Base-by-base conservation (phyloP, 2,797 vertebrate genomes). In the Remorina albescens region DNA sequence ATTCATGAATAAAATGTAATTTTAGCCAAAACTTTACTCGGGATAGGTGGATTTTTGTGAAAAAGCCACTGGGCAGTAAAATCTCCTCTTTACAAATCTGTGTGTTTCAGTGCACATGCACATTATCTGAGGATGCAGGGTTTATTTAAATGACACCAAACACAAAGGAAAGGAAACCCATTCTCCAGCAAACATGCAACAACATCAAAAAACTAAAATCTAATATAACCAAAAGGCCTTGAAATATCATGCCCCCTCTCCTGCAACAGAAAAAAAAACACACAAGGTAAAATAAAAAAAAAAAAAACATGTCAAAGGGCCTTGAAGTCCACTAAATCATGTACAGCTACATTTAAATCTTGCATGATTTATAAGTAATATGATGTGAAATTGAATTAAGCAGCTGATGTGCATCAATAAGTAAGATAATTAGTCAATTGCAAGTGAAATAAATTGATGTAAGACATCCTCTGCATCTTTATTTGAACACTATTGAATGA, bases 371-470 rank as follows among this genome's bases (percentile, higher is more conserved):
- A 76, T 80, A 54, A 77, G 30, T 16, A 50, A 61, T 62, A 54
- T 46, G 12, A 72, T 18, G 30, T 71, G 36, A 75, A 70, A 82
- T 74, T 34, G n/a, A 84, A 84, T 86, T 8, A 81, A 83, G 55
- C 44, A 77, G 68, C 15, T 74, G 58, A 81, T 77, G 69, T 64
- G 71, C 82, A 72, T 85, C 54, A 63, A 5, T 70, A 44, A 83
- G 15, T 75, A 9, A 62, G 26, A 80, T 71, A 19, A 63, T 76
- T 18, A 56, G 53, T 58, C 11, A 19, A 10, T 47, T 72, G 10
- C 44, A 61, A 46, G 21, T 47, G 9, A 57, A 53, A 67, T 18
- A 60, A 4, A 21, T 32, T 67, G 15, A 68, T 66, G 4, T 44
- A 30, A 71, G 65, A 30, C 50, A 47, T 49, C 21, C 19, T 49